phyloP scores from a whole-genome alignment of 35 echinoderm and acorn worm species.

The Ptychodera flava region DNA sequence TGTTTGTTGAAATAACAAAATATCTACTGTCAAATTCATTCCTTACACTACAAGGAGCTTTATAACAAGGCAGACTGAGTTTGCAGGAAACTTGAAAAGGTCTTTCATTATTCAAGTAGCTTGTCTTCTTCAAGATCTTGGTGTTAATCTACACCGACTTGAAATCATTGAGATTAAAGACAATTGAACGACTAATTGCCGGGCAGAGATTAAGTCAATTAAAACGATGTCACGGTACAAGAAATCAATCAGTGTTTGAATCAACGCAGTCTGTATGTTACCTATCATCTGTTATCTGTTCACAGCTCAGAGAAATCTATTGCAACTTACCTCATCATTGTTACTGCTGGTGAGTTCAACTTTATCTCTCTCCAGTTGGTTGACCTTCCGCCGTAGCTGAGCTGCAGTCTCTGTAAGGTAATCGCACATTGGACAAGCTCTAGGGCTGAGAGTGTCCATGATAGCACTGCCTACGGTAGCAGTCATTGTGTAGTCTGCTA shows the following conservation, averaged over 20 bases:
- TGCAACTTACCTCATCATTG: slow-evolving; percentile 32
- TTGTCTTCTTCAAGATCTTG: too few species aligned
- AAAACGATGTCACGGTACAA: background rate
- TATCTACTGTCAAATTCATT: too few species aligned
- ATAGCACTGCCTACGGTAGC: background rate
- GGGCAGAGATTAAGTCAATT: too few species aligned
- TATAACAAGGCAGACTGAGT: too few species aligned
- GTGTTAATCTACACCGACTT: background rate
- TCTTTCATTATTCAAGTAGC: too few species aligned
- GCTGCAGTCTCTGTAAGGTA: slow-evolving; percentile 10
- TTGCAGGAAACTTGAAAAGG: too few species aligned
- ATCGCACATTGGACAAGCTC: background rate
- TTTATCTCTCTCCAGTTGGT: slow-evolving; percentile 24
- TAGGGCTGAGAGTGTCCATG: slow-evolving; percentile 7
- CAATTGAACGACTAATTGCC: background rate
- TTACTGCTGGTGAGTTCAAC: slow-evolving; percentile 20
- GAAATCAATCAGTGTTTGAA: background rate
- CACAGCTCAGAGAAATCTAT: background rate
- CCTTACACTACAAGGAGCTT: too few species aligned
- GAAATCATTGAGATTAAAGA: background rate
- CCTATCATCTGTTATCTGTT: too few species aligned
- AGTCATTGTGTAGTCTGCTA: background rate
- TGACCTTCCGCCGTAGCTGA: slow-evolving; percentile 29
- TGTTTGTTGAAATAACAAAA: too few species aligned
- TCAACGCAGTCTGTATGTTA: background rate